Percentiles rank a stretch among this genome's conserved stretches.
These are phyloP conservation scores for Rhincodon typus DNA, from an alignment of 2,797 vertebrate genomes.

Conservation along the genomic window DNA sequence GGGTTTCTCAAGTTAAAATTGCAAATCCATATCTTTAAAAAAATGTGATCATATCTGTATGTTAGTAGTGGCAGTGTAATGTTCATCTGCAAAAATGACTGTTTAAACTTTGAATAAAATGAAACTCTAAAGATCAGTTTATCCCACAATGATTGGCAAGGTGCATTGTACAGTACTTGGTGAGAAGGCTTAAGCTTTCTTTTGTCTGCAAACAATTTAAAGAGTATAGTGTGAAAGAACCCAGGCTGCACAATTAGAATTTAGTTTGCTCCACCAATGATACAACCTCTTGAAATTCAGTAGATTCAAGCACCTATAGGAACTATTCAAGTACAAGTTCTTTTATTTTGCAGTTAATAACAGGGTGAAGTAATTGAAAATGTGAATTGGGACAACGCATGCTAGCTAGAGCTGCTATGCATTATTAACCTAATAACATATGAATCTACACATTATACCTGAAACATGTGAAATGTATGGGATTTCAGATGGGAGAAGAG, in stretches of 20 bases:
- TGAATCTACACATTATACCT: not conserved
- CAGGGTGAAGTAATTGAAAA: constrained; percentile 44
- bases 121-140: constrained; percentile 30
- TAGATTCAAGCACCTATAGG: constrained; percentile 45
- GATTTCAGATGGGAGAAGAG: constrained; percentile 23
- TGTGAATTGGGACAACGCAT: constrained; percentile 61
- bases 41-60: not conserved
- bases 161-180: constrained; percentile 48
- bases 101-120: constrained; percentile 30
- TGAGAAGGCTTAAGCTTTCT: constrained; percentile 43
- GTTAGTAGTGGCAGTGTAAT: not conserved
- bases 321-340: constrained; percentile 37
- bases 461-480: constrained; percentile 11
- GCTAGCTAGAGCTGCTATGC: constrained; percentile 38
- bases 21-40: not conserved
- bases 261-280: constrained; percentile 43
- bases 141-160: constrained; percentile 44
- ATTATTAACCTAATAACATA: constrained; percentile 31
- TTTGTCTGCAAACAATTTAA: constrained; percentile 36
- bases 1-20: not conserved
- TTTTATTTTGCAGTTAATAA: constrained; percentile 42
- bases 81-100: not conserved
- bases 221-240: constrained; percentile 43
- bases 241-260: constrained; percentile 43
- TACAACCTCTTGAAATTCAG: constrained; percentile 50